These are phyloP conservation scores for Ptychodera flava DNA, from an alignment of 35 echinoderm and acorn worm species.

Conservation along the genomic window DNA sequence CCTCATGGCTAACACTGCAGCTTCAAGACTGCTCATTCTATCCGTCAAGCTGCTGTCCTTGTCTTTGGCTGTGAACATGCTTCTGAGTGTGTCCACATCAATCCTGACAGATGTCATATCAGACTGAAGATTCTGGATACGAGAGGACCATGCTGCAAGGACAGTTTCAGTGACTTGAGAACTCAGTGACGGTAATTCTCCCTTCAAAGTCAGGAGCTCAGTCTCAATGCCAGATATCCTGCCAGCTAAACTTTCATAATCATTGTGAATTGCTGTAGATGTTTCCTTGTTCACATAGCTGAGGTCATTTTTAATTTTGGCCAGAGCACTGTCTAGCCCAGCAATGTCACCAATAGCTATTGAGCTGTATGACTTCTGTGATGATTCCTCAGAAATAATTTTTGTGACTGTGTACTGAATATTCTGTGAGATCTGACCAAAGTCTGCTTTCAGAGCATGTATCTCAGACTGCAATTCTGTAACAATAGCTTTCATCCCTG, in stretches of 20 bases:
- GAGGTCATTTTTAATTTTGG: not conserved
- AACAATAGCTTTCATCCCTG: too few relatives aligned
- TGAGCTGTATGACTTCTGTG: too few relatives aligned
- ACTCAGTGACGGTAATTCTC: not conserved
- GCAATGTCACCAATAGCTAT: not conserved
- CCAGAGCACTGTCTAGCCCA: not conserved
- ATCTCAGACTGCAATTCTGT: too few relatives aligned
- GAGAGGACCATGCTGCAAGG: not conserved
- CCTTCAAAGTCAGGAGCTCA: not conserved
- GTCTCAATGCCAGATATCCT: not conserved
- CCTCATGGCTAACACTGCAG: not conserved
- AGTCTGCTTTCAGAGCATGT: too few relatives aligned
- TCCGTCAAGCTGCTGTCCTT: not conserved
- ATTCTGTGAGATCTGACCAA: too few relatives aligned
- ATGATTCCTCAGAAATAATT: too few relatives aligned
- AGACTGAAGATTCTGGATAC: not conserved
- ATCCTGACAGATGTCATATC: not conserved
- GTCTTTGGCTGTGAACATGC: not conserved
- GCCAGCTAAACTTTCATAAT: not conserved
- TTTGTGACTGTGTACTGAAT: too few relatives aligned
- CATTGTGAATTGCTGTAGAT: not conserved
- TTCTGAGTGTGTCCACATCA: not conserved
- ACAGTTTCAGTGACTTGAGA: not conserved
- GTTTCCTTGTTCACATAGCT: not conserved
- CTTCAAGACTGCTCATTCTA: not conserved